These are phyloP conservation scores for Carcharodon carcharias DNA, from an alignment of 2,797 vertebrate species.

Conservation along the genomic window DNA sequence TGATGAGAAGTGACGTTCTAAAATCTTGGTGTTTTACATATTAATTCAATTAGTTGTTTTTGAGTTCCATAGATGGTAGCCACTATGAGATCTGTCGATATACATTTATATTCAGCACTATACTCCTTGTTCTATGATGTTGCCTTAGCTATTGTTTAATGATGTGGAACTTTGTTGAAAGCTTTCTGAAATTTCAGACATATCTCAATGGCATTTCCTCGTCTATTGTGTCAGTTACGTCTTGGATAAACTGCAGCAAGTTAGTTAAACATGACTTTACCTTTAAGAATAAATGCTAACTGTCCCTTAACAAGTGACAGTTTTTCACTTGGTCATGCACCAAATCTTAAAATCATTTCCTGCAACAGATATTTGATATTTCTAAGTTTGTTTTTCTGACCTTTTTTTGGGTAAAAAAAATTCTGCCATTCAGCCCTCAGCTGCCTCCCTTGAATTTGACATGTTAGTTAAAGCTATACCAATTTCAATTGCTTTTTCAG, in stretches of 20 bases:
- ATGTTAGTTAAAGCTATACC: background rate
- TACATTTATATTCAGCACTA: background rate
- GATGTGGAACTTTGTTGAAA: background rate
- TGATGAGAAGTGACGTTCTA: background rate
- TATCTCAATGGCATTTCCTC: background rate
- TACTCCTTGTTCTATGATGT: background rate
- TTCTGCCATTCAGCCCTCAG: background rate
- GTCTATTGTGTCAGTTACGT: background rate
- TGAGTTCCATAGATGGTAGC: background rate
- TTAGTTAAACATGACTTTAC: background rate
- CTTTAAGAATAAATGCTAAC: conserved; percentile 13
- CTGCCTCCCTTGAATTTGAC: background rate
- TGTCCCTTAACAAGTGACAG: background rate
- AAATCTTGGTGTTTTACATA: background rate
- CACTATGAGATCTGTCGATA: background rate
- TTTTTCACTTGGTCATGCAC: conserved; percentile 10
- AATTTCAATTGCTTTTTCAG: background rate
- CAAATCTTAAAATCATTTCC: background rate
- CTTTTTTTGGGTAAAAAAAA: background rate
- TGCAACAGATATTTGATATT: conserved; percentile 26
- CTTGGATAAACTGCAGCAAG: background rate
- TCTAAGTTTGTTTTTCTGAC: background rate
- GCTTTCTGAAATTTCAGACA: conserved; percentile 4
- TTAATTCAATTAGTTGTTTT: background rate
- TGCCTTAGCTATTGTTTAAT: background rate